Base-by-base conservation (phyloP, 2,888 invertebrate genomes). In the Epinotia nisella region DNA sequence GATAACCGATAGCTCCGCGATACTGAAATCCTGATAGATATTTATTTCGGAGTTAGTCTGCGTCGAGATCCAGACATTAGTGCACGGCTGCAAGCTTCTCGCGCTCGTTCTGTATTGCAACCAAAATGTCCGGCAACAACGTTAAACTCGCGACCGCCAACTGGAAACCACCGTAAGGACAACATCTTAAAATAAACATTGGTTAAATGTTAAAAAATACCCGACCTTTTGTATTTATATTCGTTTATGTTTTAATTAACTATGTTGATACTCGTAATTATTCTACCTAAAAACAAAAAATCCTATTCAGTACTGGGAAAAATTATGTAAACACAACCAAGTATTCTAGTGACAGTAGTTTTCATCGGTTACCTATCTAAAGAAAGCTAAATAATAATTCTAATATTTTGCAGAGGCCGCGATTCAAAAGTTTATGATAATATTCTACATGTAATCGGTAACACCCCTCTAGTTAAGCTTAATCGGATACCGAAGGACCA, bases 381-480 rank as follows among this genome's bases (percentile, higher is more conserved):
- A n/a, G n/a, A n/a, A n/a, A n/a, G n/a, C n/a, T n/a, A n/a, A n/a
- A 15, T 10, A n/a, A 35, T 53, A 60, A 11, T 67, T 24, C 11
- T 35, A 71, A 21, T 56, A 24, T 59, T 69, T 69, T 64, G 7
- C 69, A 84, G 86, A 45, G 64, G 51, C 7, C 71, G 67, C n/a
- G 71, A 69, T 49, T 85, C 89, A 53, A 94, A 94, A 83, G 90
- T 95, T 53, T 82, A 95, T 58, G 95, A 96, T 0, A 92, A 96
- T 80, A 94, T 97, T 77, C 87, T 97, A 53, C 90, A 95, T 75
- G 94, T 95, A 4, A 96, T 97, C 84, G 97, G 97, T 55, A 95
- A 96, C 83, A 97, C 97, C 0, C 97, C 97, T 0, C 80, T 97
- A 81, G 94, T 97, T 1, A 94, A 93, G 77, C 88, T 97, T 51